Evolutionary conservation across 37 sponge, comb jelly and placozoan species (phyloP).

Genomic region (Ianthella basta): DNA sequence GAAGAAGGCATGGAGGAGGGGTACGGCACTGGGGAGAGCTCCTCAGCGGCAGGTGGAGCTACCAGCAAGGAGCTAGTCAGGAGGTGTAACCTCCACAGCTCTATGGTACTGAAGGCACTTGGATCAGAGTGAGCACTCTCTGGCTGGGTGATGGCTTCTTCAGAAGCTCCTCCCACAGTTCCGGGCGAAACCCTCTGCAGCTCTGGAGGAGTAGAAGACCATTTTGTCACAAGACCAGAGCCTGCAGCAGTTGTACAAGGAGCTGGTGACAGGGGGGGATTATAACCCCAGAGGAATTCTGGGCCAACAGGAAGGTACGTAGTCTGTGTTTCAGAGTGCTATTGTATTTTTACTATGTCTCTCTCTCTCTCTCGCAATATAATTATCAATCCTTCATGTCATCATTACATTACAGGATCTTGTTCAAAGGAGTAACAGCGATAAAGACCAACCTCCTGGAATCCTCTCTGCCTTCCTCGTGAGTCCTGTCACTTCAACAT

Average conservation of each 20-base stretch:
- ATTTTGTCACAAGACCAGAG: slow-evolving; percentile 57
- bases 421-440: background rate
- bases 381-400: background rate
- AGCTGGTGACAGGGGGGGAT: slow-evolving; percentile 74
- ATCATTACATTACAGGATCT: background rate
- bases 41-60: no score
- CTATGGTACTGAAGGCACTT: slow-evolving; percentile 66
- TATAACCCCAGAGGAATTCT: slow-evolving; percentile 88
- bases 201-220: slow-evolving; percentile 69
- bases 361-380: background rate
- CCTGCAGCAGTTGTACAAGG: slow-evolving; percentile 84
- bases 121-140: background rate
- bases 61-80: slow-evolving; percentile 46
- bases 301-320: slow-evolving; percentile 68
- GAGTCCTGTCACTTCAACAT: slow-evolving; percentile 4
- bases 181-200: slow-evolving; percentile 42
- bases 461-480: slow-evolving; percentile 86
- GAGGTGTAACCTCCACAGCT: slow-evolving; percentile 83
- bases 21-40: no score
- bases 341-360: no score
- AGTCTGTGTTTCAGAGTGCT: no score
- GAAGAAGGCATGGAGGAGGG: no score
- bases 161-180: slow-evolving; percentile 40
- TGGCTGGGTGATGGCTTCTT: no score
- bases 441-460: slow-evolving; percentile 53